These are phyloP conservation scores for Macropis europaea DNA, from an alignment of 2,888 invertebrate species.

Conservation along the genomic window DNA sequence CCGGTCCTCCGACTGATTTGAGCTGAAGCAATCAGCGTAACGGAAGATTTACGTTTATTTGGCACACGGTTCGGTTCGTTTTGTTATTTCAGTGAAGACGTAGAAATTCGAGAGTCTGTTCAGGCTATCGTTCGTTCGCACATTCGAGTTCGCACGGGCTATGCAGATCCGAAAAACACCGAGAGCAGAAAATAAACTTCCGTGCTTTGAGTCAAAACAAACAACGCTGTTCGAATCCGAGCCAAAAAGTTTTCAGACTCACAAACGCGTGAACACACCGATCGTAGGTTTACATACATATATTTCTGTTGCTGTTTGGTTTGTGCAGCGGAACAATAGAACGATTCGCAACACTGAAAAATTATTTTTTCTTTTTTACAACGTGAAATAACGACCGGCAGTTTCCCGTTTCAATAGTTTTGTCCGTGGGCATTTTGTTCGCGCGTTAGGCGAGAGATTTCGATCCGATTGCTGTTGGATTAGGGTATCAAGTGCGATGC, in stretches of 20 bases:
- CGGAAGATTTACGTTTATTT: conserved; percentile 21
- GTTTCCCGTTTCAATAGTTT: not conserved
- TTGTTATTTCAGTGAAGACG: conserved; percentile 56
- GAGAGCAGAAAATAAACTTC: conserved; percentile 57
- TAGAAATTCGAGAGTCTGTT: conserved; percentile 32
- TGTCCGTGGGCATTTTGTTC: not conserved
- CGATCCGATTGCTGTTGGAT: too few relatives aligned
- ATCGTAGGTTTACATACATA: conserved; percentile 10
- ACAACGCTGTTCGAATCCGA: conserved; percentile 18
- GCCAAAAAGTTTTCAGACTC: not conserved
- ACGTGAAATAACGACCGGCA: not conserved
- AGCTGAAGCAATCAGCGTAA: conserved; percentile 10
- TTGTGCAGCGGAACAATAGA: not conserved
- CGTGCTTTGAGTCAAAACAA: conserved; percentile 50
- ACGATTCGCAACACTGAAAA: not conserved
- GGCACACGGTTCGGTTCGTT: conserved; percentile 15
- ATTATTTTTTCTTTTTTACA: conserved; percentile 9
- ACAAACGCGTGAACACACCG: not conserved
- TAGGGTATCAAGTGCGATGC: too few relatives aligned
- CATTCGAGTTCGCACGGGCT: conserved; percentile 8
- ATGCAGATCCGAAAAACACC: conserved; percentile 50
- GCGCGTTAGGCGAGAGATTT: not conserved
- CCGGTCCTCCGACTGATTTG: too few relatives aligned
- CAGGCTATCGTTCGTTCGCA: not conserved
- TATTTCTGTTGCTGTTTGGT: not conserved